Conservation (phyloP, 2,888 invertebrate genomes). For the Heliconius charithonia region DNA sequence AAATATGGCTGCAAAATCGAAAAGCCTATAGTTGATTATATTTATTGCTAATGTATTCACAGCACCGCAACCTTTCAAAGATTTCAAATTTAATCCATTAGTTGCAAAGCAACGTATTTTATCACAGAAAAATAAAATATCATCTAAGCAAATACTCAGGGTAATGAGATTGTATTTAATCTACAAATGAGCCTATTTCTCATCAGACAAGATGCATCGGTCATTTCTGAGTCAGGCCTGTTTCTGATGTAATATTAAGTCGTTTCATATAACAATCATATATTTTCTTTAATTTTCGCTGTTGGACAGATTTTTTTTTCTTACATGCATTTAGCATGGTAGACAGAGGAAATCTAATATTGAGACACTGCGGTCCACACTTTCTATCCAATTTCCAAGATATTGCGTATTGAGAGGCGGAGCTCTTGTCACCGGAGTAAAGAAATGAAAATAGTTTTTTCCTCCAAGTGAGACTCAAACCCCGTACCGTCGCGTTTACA, state of each 20-base stretch:
- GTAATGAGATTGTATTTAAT: conserved; percentile 37
- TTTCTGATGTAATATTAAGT: conserved; percentile 32
- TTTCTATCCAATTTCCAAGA: too few relatives aligned
- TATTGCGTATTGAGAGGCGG: too few relatives aligned
- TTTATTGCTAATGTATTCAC: conserved; percentile 7
- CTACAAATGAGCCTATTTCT: conserved; percentile 41
- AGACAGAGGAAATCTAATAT: too few relatives aligned
- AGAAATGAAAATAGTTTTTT: too few relatives aligned
- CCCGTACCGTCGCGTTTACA: too few relatives aligned
- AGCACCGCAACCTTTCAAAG: not conserved
- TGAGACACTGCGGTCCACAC: too few relatives aligned
- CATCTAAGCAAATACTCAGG: conserved; percentile 36
- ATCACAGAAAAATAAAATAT: conserved; percentile 26
- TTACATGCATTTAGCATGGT: too few relatives aligned
- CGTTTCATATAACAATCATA: not conserved
- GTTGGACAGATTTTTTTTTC: not conserved
- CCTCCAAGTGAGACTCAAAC: too few relatives aligned
- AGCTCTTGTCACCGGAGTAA: too few relatives aligned
- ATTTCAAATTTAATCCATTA: conserved; percentile 32
- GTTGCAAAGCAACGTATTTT: conserved; percentile 27
- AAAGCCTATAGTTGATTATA: conserved; percentile 23
- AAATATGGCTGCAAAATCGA: not conserved
- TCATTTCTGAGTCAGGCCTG: conserved; percentile 33
- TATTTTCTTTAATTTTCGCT: not conserved
- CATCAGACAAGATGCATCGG: conserved; percentile 33